Evolutionary conservation across 1,140 invertebrate genomes (phyloP).

Genomic region (Drosophila quadrilineata): DNA sequence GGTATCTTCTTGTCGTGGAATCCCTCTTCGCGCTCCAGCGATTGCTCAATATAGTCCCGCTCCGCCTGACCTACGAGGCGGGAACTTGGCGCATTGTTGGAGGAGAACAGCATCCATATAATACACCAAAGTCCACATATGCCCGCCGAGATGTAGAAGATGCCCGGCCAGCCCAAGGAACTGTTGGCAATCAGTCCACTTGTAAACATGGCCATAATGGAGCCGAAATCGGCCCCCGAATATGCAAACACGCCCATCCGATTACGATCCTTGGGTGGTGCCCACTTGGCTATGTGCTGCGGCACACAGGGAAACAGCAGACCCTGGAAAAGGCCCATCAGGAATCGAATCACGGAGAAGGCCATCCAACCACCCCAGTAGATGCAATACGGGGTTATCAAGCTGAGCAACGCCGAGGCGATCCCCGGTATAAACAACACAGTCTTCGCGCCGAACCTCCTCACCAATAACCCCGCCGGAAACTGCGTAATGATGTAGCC

Average conservation of each 20-base stretch:
- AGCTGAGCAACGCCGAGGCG: conserved; percentile 76
- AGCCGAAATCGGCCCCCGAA: conserved; percentile 87
- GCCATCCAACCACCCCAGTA: conserved; percentile 83
- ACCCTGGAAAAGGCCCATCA: conserved; percentile 90
- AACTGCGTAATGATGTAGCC: conserved; percentile 83
- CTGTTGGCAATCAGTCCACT: conserved; percentile 86
- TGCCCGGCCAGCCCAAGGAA: conserved; percentile 87
- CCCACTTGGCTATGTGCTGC: conserved; percentile 81
- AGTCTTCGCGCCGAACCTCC: conserved; percentile 85
- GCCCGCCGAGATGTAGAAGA: conserved; percentile 89
- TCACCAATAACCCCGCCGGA: conserved; percentile 86
- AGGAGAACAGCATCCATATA: conserved; percentile 85
- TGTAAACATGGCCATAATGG: conserved; percentile 86
- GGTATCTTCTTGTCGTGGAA: conserved; percentile 63
- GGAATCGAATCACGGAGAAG: conserved; percentile 84
- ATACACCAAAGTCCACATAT: conserved; percentile 84
- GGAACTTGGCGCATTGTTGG: conserved; percentile 85
- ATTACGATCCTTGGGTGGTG: conserved; percentile 84
- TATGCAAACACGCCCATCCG: conserved; percentile 84
- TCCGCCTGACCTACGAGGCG: conserved; percentile 84
- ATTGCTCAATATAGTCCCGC: conserved; percentile 84
- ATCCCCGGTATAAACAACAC: conserved; percentile 84
- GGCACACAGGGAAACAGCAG: conserved; percentile 90
- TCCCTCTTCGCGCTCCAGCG: conserved; percentile 54
- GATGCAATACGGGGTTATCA: conserved; percentile 80